These are phyloP conservation scores for Fragum sueziense DNA, from an alignment of 2,888 invertebrate genomes.

Conservation along the genomic window DNA sequence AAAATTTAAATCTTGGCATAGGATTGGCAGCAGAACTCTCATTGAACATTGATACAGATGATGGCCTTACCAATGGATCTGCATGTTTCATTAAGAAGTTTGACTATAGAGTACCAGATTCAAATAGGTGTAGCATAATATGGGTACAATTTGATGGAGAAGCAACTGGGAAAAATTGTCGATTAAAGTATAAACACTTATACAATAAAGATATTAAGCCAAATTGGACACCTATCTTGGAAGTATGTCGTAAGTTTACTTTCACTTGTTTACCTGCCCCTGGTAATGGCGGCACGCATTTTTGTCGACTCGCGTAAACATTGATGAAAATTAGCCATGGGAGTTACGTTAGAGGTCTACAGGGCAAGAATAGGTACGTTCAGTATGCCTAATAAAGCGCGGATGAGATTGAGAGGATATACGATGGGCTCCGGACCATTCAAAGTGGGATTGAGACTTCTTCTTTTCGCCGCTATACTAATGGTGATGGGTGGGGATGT, in stretches of 20 bases:
- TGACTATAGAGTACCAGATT: conserved; percentile 39
- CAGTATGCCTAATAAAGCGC: not conserved
- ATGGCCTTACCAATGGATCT: conserved; percentile 9
- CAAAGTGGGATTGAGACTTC: not conserved
- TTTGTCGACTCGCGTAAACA: too few relatives aligned
- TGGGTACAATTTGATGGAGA: conserved; percentile 54
- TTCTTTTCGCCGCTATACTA: not conserved
- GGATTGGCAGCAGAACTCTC: not conserved
- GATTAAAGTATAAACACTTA: conserved; percentile 35
- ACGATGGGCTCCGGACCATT: not conserved
- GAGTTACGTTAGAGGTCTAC: not conserved
- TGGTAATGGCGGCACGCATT: too few relatives aligned
- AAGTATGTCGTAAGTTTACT: too few relatives aligned
- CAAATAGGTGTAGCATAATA: conserved; percentile 30
- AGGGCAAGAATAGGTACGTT: not conserved
- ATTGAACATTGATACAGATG: conserved; percentile 2
- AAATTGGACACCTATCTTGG: conserved; percentile 36
- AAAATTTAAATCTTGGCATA: conserved; percentile 30
- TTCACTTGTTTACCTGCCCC: too few relatives aligned
- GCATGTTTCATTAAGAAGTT: conserved; percentile 34
- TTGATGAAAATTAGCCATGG: not conserved
- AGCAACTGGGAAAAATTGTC: conserved; percentile 25
- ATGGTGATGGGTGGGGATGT: not conserved
- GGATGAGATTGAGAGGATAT: not conserved
- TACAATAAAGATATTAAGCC: conserved; percentile 18